phyloP scores from a whole-genome alignment of 2,888 invertebrate species.

The Sipha maydis region DNA sequence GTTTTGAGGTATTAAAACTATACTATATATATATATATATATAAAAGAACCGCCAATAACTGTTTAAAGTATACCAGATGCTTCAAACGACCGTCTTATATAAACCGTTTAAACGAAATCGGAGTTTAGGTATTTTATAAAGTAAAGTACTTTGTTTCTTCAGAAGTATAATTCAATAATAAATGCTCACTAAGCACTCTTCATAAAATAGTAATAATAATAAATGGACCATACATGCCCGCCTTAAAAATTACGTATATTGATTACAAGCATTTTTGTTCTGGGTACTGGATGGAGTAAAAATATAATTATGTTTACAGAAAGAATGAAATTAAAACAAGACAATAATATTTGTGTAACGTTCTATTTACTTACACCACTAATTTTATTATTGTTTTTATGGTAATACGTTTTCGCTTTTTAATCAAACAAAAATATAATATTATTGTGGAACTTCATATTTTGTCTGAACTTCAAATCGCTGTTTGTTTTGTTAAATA shows the following conservation, averaged over 20 bases:
- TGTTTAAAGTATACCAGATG: conserved; percentile 19
- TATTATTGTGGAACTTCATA: background rate
- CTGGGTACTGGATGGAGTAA: no score
- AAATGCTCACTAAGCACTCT: background rate
- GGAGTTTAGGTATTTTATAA: conserved; percentile 13
- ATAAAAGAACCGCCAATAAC: conserved; percentile 23
- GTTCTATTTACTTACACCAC: background rate
- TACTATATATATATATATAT: background rate
- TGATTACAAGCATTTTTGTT: no score
- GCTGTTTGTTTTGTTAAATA: background rate
- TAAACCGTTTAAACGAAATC: conserved; percentile 21
- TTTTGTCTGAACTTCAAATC: background rate
- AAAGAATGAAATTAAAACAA: background rate
- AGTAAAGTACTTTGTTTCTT: conserved; percentile 19
- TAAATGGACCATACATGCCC: background rate
- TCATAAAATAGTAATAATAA: background rate
- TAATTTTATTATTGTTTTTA: background rate
- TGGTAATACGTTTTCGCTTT: background rate
- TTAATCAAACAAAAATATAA: background rate
- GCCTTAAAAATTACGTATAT: background rate
- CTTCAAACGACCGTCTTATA: conserved; percentile 1
- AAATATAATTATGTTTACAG: background rate
- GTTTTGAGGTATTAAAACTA: background rate
- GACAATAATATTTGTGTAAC: background rate
- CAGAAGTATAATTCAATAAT: background rate